Conservation (phyloP, 2,888 invertebrate species). For the Leptinotarsa tumamoca region DNA sequence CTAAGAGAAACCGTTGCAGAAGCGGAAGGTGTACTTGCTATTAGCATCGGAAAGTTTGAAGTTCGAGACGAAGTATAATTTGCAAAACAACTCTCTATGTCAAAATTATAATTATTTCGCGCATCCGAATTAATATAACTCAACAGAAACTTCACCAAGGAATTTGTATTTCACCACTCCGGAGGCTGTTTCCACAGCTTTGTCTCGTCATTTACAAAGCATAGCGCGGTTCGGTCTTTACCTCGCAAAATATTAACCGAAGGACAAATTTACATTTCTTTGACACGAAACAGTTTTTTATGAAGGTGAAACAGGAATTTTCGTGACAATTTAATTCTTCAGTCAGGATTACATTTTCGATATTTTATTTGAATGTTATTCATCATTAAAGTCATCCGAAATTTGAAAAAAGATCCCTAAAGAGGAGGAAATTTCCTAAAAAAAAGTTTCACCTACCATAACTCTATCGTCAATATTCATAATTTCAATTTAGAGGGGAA, state of each 20-base stretch:
- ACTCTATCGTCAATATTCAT: too few species aligned
- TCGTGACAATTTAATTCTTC: too few species aligned
- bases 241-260: background rate
- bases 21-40: too few species aligned
- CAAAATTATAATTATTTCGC: constrained; percentile 7
- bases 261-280: background rate
- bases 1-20: too few species aligned
- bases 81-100: background rate
- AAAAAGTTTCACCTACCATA: too few species aligned
- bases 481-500: too few species aligned
- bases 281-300: background rate
- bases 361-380: too few species aligned
- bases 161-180: constrained; percentile 1
- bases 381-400: too few species aligned
- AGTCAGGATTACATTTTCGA: too few species aligned
- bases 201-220: constrained; percentile 4
- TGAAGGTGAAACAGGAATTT: background rate
- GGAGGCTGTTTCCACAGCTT: constrained; percentile 5
- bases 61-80: background rate
- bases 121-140: background rate
- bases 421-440: too few species aligned
- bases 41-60: background rate
- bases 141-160: constrained; percentile 1
- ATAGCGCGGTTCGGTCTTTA: background rate
- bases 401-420: too few species aligned